A percentile compares a stretch with the other conserved stretches of the same genome.
Evolutionary conservation across 2,888 invertebrate genomes (phyloP).

Genomic region (Tethea ocularis): DNA sequence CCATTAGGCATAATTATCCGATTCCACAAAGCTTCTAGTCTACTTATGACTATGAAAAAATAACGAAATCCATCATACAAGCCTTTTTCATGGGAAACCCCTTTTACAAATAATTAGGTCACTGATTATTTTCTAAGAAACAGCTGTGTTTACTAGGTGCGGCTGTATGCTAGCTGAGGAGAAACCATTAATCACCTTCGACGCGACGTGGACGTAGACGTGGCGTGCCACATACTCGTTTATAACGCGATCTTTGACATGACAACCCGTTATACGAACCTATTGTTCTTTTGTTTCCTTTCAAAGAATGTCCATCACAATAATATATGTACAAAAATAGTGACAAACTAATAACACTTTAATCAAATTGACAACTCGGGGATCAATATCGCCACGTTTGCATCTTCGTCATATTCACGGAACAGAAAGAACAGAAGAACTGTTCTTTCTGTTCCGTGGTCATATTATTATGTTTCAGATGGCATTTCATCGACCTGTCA

Average conservation of each 20-base stretch:
- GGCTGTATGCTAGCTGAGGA: background rate
- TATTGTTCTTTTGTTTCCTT: background rate
- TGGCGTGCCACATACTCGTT: background rate
- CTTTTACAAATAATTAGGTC: constrained; percentile 14
- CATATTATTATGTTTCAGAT: too few species aligned
- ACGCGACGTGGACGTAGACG: background rate
- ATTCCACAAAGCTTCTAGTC: background rate
- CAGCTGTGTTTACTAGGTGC: constrained; percentile 10
- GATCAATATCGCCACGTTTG: too few species aligned
- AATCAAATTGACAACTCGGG: too few species aligned
- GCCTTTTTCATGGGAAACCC: constrained; percentile 10
- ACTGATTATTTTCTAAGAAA: constrained; percentile 17
- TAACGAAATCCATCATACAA: constrained; percentile 2
- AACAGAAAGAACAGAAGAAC: too few species aligned
- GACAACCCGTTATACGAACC: background rate
- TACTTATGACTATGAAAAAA: background rate
- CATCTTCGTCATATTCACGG: too few species aligned
- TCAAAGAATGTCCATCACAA: background rate
- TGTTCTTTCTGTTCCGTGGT: too few species aligned
- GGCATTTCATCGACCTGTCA: too few species aligned
- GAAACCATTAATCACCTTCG: constrained; percentile 8
- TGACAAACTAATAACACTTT: too few species aligned
- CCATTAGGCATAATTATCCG: background rate
- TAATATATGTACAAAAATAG: too few species aligned
- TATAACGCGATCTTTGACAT: background rate